Evolutionary conservation across 2,888 invertebrate genomes (phyloP), one percentile per base, ranked within the genome.

Genomic region (Leucophenga montana): DNA sequence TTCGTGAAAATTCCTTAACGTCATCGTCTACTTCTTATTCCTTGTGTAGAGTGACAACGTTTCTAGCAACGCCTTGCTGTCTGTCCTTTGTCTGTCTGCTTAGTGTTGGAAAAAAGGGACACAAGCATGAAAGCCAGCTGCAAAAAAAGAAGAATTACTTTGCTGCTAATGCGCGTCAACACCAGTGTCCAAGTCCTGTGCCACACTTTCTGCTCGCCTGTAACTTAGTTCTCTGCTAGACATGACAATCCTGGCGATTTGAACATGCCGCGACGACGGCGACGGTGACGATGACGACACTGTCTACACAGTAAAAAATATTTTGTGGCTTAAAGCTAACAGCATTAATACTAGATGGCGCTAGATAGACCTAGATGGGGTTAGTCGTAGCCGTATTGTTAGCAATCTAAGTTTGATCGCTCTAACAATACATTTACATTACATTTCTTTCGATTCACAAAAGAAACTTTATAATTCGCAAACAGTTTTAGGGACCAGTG

Each of bases 131-230:
- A 57, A 27, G 1, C 27, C 27, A 27, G 27, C 27, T 27, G 27
- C 4, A 27, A 27, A 59, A 57, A 33, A 59, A 59, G 27, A 59
- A 39, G 39, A 59, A 59, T 59, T 59, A 59, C 59, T 59, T 59
- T 59, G 59, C 71, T 50, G 69, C 66, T 57, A 50, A 57, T 67
- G 62, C 56, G 64, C 69, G 65, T 54, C 53, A 66, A 59, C 66
- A 69, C 53, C 56, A 66, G 66, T 22, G 48, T 71, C n/a, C 67
- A 68, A 68, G 71, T 72, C 72, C 72, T 75, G 72, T 75, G 75
- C 64, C 46, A 66, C 53, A 62, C 57, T 64, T 61, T 62, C 54
- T 66, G 27, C 39, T 57, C 59, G 33, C 31, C 59, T 31, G 54
- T 18, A 54, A 13, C 6, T 20, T n/a, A 48, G 20, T 54, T 27